Conservation (phyloP, 2,113 vertebrate genomes). For the Motacilla tschutschensis region DNA sequence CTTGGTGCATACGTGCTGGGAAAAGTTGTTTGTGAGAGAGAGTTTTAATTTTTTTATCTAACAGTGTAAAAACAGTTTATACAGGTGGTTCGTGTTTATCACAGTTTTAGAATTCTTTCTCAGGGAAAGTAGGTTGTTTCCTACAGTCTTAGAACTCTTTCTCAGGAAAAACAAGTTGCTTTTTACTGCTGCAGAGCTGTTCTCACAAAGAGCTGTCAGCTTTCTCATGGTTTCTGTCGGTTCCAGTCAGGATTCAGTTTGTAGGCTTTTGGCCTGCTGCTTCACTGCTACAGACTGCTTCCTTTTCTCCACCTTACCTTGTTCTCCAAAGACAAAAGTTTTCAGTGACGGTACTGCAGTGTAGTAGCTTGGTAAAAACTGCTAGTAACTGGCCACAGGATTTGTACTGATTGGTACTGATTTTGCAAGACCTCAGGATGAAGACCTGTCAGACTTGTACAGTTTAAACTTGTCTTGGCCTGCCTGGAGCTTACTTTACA, state of each 20-base stretch:
- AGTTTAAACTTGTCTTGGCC: not conserved
- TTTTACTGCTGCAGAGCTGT: not conserved
- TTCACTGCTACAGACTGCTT: not conserved
- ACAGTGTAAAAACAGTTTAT: not conserved
- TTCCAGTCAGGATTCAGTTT: not conserved
- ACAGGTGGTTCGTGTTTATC: not conserved
- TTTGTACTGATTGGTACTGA: not conserved
- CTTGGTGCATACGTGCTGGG: not conserved
- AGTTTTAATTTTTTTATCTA: not conserved
- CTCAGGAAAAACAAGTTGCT: not conserved
- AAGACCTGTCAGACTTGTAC: not conserved
- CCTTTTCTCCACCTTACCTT: not conserved
- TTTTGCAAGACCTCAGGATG: not conserved
- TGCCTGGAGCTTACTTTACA: not conserved
- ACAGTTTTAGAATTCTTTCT: not conserved
- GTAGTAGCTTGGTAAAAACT: not conserved
- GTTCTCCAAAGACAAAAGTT: not conserved
- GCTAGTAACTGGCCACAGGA: not conserved
- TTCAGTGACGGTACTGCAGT: not conserved
- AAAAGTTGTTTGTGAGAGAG: not conserved
- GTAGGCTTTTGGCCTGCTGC: not conserved
- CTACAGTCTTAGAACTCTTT: not conserved
- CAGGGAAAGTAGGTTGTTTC: not conserved
- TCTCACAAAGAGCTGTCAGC: not conserved
- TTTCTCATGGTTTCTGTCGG: not conserved